These are phyloP conservation scores for Xenotilapia flavipinnis DNA, from an alignment of 2,113 vertebrate species.

Conservation along the genomic window DNA sequence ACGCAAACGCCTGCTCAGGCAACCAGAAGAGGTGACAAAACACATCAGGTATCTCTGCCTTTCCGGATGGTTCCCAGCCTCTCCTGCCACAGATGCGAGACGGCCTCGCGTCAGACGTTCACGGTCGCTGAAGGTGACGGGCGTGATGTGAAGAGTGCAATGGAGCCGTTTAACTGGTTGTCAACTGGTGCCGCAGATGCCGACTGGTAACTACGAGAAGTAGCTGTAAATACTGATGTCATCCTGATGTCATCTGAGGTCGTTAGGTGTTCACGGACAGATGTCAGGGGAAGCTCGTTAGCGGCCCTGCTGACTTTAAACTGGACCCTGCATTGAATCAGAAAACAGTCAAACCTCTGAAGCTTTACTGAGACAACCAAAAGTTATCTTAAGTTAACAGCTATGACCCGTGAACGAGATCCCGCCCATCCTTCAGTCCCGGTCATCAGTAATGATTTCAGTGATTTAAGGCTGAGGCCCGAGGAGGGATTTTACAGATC, in stretches of 20 bases:
- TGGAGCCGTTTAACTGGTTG: not conserved
- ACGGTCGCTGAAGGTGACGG: conserved; percentile 69
- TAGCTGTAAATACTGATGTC: not conserved
- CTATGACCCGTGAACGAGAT: not conserved
- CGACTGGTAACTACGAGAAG: not conserved
- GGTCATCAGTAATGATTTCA: not conserved
- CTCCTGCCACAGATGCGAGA: conserved; percentile 65
- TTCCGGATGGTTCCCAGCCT: conserved; percentile 67
- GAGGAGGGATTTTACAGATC: not conserved
- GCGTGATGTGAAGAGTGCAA: not conserved
- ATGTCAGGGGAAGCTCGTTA: conserved; percentile 1
- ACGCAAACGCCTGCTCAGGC: conserved; percentile 67
- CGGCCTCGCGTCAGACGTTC: conserved; percentile 46
- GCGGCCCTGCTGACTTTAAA: not conserved
- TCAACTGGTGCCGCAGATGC: conserved; percentile 9
- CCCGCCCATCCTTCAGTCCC: not conserved
- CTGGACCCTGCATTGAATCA: not conserved
- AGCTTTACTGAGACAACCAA: fast-evolving
- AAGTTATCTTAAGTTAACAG: not conserved
- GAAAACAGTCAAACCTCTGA: not conserved
- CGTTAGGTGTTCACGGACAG: not conserved
- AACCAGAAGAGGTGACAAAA: conserved; percentile 79
- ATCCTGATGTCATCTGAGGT: not conserved
- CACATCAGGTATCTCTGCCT: conserved; percentile 78
- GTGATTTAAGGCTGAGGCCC: not conserved